Evolutionary conservation across 37 sponge, comb jelly and placozoan genomes (phyloP).

Genomic region (Petrosia ficiformis): DNA sequence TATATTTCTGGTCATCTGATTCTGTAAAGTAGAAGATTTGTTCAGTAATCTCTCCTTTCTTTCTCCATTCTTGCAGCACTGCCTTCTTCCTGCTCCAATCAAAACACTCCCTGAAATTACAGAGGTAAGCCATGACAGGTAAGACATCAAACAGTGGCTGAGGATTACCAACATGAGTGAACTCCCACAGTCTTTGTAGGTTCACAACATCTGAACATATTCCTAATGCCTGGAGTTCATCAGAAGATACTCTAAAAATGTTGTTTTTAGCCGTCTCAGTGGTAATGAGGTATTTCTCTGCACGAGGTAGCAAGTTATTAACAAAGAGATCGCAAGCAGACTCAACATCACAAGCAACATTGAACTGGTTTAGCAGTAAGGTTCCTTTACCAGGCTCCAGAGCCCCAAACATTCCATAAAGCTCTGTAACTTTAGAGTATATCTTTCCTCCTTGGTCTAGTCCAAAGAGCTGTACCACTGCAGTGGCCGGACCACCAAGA

Average conservation of each 20-base stretch:
- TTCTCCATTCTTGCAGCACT: conserved; percentile 31
- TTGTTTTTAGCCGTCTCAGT: conserved; percentile 37
- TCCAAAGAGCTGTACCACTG: conserved; percentile 26
- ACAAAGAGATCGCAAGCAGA: conserved; percentile 23
- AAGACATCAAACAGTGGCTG: conserved; percentile 54
- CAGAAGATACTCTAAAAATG: conserved; percentile 1
- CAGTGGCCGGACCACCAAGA: conserved; percentile 50
- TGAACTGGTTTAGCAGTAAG: conserved; percentile 36
- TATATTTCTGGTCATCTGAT: too few relatives aligned
- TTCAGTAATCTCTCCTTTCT: too few relatives aligned
- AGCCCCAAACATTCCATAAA: conserved; percentile 49
- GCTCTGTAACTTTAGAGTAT: conserved; percentile 5
- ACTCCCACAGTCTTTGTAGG: conserved; percentile 32
- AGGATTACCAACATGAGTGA: conserved; percentile 9
- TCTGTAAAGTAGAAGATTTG: too few relatives aligned
- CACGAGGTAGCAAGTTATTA: conserved; percentile 14
- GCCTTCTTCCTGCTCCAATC: conserved; percentile 26
- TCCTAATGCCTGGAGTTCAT: not conserved
- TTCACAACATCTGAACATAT: conserved; percentile 5
- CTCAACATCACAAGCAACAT: conserved; percentile 42
- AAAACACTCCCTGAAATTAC: conserved; percentile 10
- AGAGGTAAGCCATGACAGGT: conserved; percentile 36
- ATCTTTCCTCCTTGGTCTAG: not conserved
- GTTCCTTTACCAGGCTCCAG: conserved; percentile 18
- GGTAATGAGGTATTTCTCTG: conserved; percentile 15